phyloP scores from a whole-genome alignment of 2,888 invertebrate species.

The Salticus scenicus region DNA sequence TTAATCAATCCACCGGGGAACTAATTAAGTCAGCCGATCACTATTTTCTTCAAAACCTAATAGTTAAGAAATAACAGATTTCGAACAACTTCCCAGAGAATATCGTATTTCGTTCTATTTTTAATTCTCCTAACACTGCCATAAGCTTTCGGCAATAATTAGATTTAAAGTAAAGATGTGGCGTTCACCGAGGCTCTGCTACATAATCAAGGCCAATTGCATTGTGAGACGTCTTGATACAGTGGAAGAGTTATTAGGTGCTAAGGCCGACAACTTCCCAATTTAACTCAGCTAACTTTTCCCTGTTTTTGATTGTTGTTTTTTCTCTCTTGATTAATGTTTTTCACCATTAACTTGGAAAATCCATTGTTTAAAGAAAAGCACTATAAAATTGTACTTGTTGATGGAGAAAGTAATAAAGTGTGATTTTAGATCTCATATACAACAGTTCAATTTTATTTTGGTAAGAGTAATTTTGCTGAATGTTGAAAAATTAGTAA shows the following conservation, averaged over 20 bases:
- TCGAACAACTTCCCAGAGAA: not conserved
- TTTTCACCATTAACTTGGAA: too few relatives aligned
- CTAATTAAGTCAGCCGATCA: not conserved
- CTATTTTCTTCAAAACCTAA: not conserved
- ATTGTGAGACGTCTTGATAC: not conserved
- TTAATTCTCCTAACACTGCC: not conserved
- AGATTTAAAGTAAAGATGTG: slow-evolving; percentile 1
- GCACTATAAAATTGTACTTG: too few relatives aligned
- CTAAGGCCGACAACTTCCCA: not conserved
- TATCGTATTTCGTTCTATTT: not conserved
- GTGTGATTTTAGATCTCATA: too few relatives aligned
- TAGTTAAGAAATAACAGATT: not conserved
- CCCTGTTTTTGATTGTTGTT: too few relatives aligned
- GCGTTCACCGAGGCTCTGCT: not conserved
- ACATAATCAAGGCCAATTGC: slow-evolving; percentile 15
- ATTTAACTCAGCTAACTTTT: too few relatives aligned
- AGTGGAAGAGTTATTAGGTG: not conserved
- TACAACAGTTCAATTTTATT: too few relatives aligned
- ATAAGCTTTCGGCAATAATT: slow-evolving; percentile 6
- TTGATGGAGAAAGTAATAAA: too few relatives aligned
- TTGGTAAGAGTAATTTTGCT: too few relatives aligned
- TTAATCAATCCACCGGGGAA: not conserved
- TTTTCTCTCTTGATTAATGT: too few relatives aligned
- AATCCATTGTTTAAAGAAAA: too few relatives aligned
- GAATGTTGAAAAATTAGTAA: too few relatives aligned